Evolutionary conservation across 1,140 invertebrate genomes (phyloP).

Genomic region (Luehdorfia chinensis): DNA sequence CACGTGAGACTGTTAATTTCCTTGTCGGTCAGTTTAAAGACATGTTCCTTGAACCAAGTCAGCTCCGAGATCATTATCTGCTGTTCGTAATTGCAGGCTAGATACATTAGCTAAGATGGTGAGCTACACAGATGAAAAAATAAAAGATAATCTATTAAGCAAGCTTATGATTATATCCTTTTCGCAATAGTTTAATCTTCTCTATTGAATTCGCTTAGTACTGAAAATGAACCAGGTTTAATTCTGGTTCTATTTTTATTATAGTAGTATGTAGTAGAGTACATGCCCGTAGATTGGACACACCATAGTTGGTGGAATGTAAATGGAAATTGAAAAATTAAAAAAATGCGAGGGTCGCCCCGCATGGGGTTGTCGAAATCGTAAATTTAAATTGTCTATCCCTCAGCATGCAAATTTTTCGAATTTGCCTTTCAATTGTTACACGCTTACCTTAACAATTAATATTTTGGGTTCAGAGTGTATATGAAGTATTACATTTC

Average conservation of each 20-base stretch:
- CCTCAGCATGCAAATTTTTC: conserved; percentile 69
- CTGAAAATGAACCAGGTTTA: too few relatives aligned
- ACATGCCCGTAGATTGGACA: conserved; percentile 9
- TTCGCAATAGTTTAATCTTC: conserved; percentile 11
- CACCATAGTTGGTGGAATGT: conserved; percentile 48
- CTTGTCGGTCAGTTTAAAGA: conserved; percentile 67
- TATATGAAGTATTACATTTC: too few relatives aligned
- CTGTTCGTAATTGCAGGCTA: conserved; percentile 61
- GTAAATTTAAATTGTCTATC: conserved; percentile 75
- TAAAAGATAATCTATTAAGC: conserved; percentile 21
- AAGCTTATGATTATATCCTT: conserved; percentile 23
- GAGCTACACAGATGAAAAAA: conserved; percentile 36
- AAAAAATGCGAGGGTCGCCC: conserved; percentile 69
- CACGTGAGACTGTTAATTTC: conserved; percentile 73
- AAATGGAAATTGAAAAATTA: conserved; percentile 75
- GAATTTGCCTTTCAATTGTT: conserved; percentile 55
- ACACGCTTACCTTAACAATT: conserved; percentile 14
- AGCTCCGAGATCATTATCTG: conserved; percentile 57
- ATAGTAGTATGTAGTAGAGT: not conserved
- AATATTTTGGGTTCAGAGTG: not conserved
- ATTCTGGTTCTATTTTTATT: not conserved
- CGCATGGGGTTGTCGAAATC: conserved; percentile 53
- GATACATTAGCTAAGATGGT: conserved; percentile 56
- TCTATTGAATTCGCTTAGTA: conserved; percentile 1
- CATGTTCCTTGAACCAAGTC: conserved; percentile 64